Percentiles rank a stretch among this genome's conserved stretches.
Conservation (phyloP, 2,797 vertebrate species). For the Lateolabrax maculatus region DNA sequence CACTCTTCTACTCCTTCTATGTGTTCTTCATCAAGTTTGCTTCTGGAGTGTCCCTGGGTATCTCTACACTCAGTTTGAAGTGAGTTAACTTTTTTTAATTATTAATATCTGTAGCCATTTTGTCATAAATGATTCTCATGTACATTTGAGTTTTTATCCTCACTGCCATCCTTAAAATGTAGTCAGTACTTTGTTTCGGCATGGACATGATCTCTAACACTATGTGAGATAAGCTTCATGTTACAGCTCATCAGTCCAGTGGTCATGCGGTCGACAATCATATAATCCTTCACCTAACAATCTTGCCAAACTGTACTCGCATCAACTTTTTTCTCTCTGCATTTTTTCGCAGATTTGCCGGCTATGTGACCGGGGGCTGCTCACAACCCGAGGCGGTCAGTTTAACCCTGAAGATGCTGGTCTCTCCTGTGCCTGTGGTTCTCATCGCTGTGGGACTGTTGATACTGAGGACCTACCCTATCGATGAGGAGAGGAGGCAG, state of each 20-base stretch:
- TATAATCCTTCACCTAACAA: conserved; percentile 35
- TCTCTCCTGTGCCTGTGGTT: conserved; percentile 89
- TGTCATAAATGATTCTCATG: neutral
- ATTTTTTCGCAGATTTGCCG: conserved; percentile 89
- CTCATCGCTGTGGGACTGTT: conserved; percentile 92
- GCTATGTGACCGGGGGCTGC: conserved; percentile 89
- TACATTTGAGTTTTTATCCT: neutral
- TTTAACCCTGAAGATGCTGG: conserved; percentile 92
- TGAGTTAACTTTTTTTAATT: conserved; percentile 73
- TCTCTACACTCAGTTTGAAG: conserved; percentile 96
- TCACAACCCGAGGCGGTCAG: conserved; percentile 87
- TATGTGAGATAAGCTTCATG: conserved; percentile 14
- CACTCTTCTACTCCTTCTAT: conserved; percentile 98
- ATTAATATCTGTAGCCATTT: neutral
- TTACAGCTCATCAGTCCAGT: conserved; percentile 24
- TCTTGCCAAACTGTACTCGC: conserved; percentile 32
- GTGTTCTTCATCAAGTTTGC: conserved; percentile 98
- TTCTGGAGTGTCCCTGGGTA: conserved; percentile 92
- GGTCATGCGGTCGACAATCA: conserved; percentile 58
- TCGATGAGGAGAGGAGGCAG: conserved; percentile 89
- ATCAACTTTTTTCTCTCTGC: conserved; percentile 42
- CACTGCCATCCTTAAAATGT: neutral
- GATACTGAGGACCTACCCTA: conserved; percentile 93
- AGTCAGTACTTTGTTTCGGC: neutral
- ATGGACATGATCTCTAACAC: conserved; percentile 6